Percentiles rank a stretch among this genome's conserved stretches.
Conservation (phyloP, 2,888 invertebrate genomes). For the Parnassius apollo region DNA sequence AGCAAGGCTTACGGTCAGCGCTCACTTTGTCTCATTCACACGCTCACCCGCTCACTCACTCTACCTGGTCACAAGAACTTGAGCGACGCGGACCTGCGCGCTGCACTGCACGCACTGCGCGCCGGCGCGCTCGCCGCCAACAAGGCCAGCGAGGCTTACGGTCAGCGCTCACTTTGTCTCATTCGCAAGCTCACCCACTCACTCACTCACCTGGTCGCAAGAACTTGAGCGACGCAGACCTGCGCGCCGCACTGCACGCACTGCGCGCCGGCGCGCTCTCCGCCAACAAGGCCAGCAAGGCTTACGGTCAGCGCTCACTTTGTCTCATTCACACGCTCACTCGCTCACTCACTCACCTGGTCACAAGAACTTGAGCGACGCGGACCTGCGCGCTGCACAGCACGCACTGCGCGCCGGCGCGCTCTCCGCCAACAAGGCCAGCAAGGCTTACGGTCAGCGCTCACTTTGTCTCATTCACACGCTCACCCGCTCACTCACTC, state of each 20-base stretch:
- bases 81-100: slow-evolving; percentile 92
- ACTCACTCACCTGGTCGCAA: no score
- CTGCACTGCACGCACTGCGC: slow-evolving; percentile 89
- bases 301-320: no score
- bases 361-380: slow-evolving; percentile 91
- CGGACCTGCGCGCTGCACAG: slow-evolving; percentile 89
- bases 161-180: no score
- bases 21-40: no score
- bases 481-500: background rate
- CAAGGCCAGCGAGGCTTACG: slow-evolving; percentile 94
- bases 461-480: background rate
- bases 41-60: background rate
- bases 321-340: background rate
- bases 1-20: slow-evolving; percentile 93
- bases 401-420: slow-evolving; percentile 91
- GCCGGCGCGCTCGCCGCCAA: slow-evolving; percentile 94
- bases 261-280: slow-evolving; percentile 92
- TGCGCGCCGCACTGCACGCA: slow-evolving; percentile 91
- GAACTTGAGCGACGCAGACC: slow-evolving; percentile 92
- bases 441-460: slow-evolving; percentile 93
- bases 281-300: slow-evolving; percentile 95
- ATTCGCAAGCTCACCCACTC: background rate
- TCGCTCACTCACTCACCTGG: no score
- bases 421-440: slow-evolving; percentile 94
- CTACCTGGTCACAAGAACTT: slow-evolving; percentile 90